phyloP scores from a whole-genome alignment of 2,888 invertebrate species.

The Tortrix viridana region DNA sequence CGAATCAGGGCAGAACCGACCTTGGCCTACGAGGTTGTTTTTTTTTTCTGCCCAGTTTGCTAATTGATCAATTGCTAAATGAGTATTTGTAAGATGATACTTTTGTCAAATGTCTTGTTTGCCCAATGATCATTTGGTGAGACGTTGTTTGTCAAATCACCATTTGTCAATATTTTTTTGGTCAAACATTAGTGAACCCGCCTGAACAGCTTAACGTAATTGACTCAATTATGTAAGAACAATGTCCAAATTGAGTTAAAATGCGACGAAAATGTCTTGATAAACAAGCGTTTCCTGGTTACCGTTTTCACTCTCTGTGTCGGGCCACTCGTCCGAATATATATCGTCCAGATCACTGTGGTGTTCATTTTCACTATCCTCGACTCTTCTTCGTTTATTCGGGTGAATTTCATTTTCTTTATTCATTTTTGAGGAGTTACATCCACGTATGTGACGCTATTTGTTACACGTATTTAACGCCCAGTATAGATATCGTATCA shows the following conservation, averaged over 20 bases:
- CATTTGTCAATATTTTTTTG: no score
- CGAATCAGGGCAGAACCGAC: no score
- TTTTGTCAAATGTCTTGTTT: no score
- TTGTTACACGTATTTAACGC: slow-evolving; percentile 15
- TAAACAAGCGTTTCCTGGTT: slow-evolving; percentile 32
- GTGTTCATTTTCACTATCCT: slow-evolving; percentile 57
- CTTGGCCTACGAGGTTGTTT: no score
- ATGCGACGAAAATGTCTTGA: not conserved
- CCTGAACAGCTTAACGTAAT: no score
- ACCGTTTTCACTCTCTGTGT: slow-evolving; percentile 68
- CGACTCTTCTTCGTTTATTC: slow-evolving; percentile 67
- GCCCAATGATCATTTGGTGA: no score
- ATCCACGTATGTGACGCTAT: not conserved
- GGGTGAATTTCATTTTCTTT: slow-evolving; percentile 66
- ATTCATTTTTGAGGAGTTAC: slow-evolving; percentile 57
- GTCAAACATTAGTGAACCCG: no score
- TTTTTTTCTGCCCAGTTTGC: no score
- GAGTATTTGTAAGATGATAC: no score
- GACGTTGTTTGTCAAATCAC: no score
- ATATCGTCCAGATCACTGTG: slow-evolving; percentile 59
- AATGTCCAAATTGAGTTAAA: not conserved
- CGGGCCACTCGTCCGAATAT: slow-evolving; percentile 74
- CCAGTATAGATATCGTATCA: slow-evolving; percentile 8
- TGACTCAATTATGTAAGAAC: no score
- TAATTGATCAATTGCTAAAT: no score